Percentiles rank a stretch among this genome's conserved stretches.
Conservation (phyloP, 92 coral and sea anemone species). For the Epizoanthus rinbou region DNA sequence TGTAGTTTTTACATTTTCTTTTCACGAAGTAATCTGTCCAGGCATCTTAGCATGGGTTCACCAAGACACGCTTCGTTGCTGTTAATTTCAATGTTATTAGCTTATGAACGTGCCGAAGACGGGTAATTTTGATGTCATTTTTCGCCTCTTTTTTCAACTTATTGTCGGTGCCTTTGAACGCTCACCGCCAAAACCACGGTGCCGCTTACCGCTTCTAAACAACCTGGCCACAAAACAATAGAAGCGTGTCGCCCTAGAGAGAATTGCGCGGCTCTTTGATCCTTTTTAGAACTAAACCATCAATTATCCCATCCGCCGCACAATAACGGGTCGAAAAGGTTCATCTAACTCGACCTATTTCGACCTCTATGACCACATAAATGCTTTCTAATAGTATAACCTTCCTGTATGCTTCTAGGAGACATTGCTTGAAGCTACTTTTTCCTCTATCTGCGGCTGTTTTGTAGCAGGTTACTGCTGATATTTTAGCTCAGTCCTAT, state of each 20-base stretch:
- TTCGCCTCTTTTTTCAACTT: constrained; percentile 30
- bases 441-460: background rate
- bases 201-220: constrained; percentile 43
- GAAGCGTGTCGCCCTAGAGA: constrained; percentile 43
- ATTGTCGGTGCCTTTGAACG: constrained; percentile 39
- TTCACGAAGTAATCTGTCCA: constrained; percentile 5
- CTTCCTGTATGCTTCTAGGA: constrained; percentile 12
- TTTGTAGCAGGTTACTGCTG: background rate
- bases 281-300: constrained; percentile 34
- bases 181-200: constrained; percentile 37
- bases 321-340: constrained; percentile 40
- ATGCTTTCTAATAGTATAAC: constrained; percentile 29
- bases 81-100: constrained; percentile 23
- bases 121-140: constrained; percentile 29
- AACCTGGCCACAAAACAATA: constrained; percentile 29
- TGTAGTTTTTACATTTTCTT: background rate
- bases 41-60: background rate
- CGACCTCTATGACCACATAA: constrained; percentile 37
- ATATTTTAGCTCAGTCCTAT: background rate
- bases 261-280: constrained; percentile 39
- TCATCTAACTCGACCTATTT: constrained; percentile 34
- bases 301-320: constrained; percentile 36
- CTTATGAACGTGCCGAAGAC: constrained; percentile 33
- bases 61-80: constrained; percentile 25
- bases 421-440: background rate